These are phyloP conservation scores for Eristalinus sepulchralis DNA, from an alignment of 2,888 invertebrate genomes.

Conservation along the genomic window DNA sequence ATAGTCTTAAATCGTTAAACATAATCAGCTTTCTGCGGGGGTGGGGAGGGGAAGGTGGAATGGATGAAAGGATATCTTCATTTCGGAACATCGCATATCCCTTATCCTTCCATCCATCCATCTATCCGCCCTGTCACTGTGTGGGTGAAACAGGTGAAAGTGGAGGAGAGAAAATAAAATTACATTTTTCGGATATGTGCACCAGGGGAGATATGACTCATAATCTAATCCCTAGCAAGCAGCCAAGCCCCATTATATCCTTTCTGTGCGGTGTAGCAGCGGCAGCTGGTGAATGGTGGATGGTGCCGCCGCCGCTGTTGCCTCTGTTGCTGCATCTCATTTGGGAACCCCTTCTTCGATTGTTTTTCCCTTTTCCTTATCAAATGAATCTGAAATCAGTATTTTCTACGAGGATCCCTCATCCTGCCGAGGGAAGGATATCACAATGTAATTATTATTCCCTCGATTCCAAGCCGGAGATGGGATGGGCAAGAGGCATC, in stretches of 20 bases:
- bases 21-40: constrained; percentile 64
- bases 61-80: constrained; percentile 51
- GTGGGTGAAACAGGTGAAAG: constrained; percentile 27
- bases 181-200: constrained; percentile 59
- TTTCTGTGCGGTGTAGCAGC: constrained; percentile 1
- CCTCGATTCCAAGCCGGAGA: constrained; percentile 39
- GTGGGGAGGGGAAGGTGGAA: too few species aligned
- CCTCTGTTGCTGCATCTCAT: constrained; percentile 50
- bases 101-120: background rate
- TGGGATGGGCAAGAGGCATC: background rate
- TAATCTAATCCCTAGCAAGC: constrained; percentile 58
- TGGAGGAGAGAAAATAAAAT: constrained; percentile 48
- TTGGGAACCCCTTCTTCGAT: constrained; percentile 41
- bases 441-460: constrained; percentile 68
- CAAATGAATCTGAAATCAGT: constrained; percentile 60
- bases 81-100: constrained; percentile 37
- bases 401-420: constrained; percentile 1
- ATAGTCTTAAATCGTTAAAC: constrained; percentile 64
- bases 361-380: constrained; percentile 37
- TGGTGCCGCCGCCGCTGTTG: too few species aligned
- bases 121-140: too few species aligned
- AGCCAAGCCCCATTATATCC: constrained; percentile 56
- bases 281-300: background rate
- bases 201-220: constrained; percentile 66
- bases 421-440: constrained; percentile 24